Evolutionary conservation across 2,797 vertebrate species (phyloP).

Genomic region (Cottoperca gobio): DNA sequence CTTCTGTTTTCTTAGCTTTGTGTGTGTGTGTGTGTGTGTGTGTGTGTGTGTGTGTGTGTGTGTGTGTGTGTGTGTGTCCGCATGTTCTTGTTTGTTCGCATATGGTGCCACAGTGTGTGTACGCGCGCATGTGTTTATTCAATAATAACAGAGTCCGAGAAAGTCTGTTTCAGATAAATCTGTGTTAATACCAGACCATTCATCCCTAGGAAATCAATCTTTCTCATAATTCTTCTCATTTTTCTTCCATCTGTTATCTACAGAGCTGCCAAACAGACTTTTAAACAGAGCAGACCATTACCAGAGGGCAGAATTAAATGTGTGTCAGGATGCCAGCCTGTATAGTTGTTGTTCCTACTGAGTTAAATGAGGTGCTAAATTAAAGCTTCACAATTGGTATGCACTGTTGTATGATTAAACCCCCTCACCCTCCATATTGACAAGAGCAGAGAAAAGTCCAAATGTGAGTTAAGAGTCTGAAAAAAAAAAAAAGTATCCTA

Average conservation of each 20-base stretch:
- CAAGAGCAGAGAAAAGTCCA: conserved; percentile 34
- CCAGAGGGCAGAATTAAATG: conserved; percentile 78
- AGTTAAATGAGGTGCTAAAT: conserved; percentile 86
- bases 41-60: not conserved
- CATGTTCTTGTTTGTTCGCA: conserved; percentile 45
- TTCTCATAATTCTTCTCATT: conserved; percentile 85
- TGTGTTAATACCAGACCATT: conserved; percentile 78
- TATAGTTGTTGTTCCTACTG: conserved; percentile 80
- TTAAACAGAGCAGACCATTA: conserved; percentile 81
- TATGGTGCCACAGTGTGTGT: conserved; percentile 23
- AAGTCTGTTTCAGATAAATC: conserved; percentile 82
- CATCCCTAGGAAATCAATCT: conserved; percentile 83
- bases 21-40: conserved; percentile 10
- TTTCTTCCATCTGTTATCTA: conserved; percentile 84
- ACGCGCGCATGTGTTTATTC: conserved; percentile 62
- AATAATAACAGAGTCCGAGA: conserved; percentile 77
- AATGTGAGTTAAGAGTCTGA: conserved; percentile 37
- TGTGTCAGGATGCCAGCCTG: conserved; percentile 81
- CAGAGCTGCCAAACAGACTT: conserved; percentile 78
- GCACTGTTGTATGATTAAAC: conserved; percentile 66
- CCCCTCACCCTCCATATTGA: conserved; percentile 37
- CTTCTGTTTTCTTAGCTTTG: conserved; percentile 55
- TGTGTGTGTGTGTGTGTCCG: conserved; percentile 14
- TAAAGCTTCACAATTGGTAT: conserved; percentile 74
- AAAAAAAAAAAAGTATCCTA: conserved; percentile 25